phyloP scores from a whole-genome alignment of 2,888 invertebrate genomes.

The Anorthoa munda region DNA sequence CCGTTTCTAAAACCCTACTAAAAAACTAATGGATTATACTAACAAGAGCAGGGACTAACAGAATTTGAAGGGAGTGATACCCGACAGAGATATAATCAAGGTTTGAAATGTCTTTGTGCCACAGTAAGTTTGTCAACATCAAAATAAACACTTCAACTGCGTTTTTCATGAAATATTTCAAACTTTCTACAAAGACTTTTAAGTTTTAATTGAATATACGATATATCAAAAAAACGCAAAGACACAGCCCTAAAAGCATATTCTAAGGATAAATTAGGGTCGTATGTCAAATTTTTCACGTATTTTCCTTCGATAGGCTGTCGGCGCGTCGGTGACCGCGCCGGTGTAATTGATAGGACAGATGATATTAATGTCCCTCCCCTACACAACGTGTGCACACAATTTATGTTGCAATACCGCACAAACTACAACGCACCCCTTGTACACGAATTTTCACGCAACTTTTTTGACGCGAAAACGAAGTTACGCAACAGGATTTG shows the following conservation, averaged over 20 bases:
- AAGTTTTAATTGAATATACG: neutral
- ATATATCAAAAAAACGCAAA: slow-evolving; percentile 11
- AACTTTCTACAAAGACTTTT: no score
- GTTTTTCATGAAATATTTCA: no score
- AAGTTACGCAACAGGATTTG: slow-evolving; percentile 39
- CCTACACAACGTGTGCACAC: slow-evolving; percentile 80
- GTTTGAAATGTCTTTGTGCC: neutral
- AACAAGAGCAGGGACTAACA: neutral
- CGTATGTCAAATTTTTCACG: slow-evolving; percentile 82
- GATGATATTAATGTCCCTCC: slow-evolving; percentile 85
- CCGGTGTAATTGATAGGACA: slow-evolving; percentile 86
- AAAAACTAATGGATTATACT: neutral
- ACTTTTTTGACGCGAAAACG: slow-evolving; percentile 66
- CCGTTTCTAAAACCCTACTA: neutral
- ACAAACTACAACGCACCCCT: slow-evolving; percentile 63
- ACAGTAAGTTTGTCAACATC: neutral
- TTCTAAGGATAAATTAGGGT: slow-evolving; percentile 74
- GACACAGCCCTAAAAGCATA: slow-evolving; percentile 69
- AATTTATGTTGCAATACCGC: slow-evolving; percentile 86
- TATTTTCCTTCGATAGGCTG: slow-evolving; percentile 81
- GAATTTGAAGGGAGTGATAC: neutral
- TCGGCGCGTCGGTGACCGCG: slow-evolving; percentile 81
- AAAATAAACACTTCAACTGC: slow-evolving; percentile 36
- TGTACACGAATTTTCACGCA: slow-evolving; percentile 63
- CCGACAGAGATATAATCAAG: slow-evolving; percentile 8